These are phyloP conservation scores for Pocillopora damicornis DNA, from an alignment of 64 coral and sea anemone genomes.

Conservation along the genomic window DNA sequence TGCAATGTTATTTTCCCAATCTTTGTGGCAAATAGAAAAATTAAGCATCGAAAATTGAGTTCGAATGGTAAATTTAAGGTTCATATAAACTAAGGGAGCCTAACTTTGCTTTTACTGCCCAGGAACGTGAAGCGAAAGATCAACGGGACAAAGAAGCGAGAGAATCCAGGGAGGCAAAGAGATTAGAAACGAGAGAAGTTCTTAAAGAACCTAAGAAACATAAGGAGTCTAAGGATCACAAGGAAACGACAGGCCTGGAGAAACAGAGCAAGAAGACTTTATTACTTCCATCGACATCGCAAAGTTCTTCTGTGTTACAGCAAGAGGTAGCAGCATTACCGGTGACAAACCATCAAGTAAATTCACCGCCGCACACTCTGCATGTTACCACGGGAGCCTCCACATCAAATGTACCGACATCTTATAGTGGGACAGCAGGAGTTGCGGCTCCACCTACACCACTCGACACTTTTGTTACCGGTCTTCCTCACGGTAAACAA, in stretches of 20 bases:
- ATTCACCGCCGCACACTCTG: slow-evolving; percentile 22
- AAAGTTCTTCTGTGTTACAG: slow-evolving; percentile 41
- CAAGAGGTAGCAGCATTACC: slow-evolving; percentile 25
- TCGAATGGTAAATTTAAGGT: too few relatives aligned
- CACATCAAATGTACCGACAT: slow-evolving; percentile 56
- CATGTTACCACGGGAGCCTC: slow-evolving; percentile 54
- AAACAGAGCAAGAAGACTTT: slow-evolving; percentile 76
- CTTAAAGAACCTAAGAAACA: slow-evolving; percentile 40
- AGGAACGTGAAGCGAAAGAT: slow-evolving; percentile 28
- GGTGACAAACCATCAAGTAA: slow-evolving; percentile 18
- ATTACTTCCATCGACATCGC: slow-evolving; percentile 59
- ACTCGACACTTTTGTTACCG: slow-evolving; percentile 60
- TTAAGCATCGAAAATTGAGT: too few relatives aligned
- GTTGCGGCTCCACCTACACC: slow-evolving; percentile 40
- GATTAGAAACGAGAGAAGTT: slow-evolving; percentile 44
- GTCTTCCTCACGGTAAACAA: slow-evolving; percentile 61
- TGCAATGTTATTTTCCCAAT: too few relatives aligned
- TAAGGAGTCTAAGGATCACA: slow-evolving; percentile 71
- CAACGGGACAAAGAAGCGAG: slow-evolving; percentile 63
- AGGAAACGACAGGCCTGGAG: slow-evolving; percentile 58
- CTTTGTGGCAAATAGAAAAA: too few relatives aligned
- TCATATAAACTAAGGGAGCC: background rate
- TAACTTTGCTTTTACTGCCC: background rate
- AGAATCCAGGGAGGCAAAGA: slow-evolving; percentile 58
- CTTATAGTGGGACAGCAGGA: slow-evolving; percentile 23